These are phyloP conservation scores for Cheilosia pagana DNA, from an alignment of 2,888 invertebrate genomes.

Conservation along the genomic window DNA sequence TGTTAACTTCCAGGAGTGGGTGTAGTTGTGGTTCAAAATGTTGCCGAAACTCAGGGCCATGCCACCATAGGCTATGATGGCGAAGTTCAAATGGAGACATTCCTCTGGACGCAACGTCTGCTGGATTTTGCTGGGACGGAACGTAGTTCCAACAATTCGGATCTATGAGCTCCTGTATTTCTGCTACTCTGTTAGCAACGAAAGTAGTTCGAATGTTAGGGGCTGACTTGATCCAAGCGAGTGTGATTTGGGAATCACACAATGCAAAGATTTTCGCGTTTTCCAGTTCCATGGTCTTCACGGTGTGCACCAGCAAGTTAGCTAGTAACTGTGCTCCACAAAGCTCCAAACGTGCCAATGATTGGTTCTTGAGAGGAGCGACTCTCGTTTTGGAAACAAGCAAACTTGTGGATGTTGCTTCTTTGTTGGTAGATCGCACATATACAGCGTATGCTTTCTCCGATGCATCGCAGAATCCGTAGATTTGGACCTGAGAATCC, in stretches of 20 bases:
- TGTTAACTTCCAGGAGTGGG: background rate
- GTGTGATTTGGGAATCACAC: slow-evolving; percentile 5
- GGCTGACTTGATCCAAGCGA: background rate
- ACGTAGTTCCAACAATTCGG: background rate
- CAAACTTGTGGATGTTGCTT: background rate
- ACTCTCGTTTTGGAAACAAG: slow-evolving; percentile 28
- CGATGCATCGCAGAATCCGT: slow-evolving; percentile 14
- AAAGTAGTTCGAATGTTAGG: background rate
- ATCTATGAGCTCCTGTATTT: slow-evolving; percentile 17
- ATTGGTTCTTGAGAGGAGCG: slow-evolving; percentile 16
- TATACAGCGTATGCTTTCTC: slow-evolving; percentile 3
- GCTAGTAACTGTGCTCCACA: background rate
- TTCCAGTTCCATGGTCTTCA: background rate
- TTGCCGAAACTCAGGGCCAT: background rate
- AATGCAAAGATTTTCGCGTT: background rate
- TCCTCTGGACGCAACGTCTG: slow-evolving; percentile 4
- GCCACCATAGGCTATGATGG: background rate
- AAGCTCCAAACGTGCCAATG: slow-evolving; percentile 14
- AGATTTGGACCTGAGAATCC: background rate
- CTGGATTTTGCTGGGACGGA: background rate
- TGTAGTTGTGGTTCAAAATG: background rate
- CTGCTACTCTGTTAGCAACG: slow-evolving; percentile 4
- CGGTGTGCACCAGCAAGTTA: background rate
- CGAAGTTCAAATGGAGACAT: background rate
- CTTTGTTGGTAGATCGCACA: background rate